A percentile compares a stretch with the other conserved stretches of the same genome.
phyloP scores from a whole-genome alignment of 1,140 invertebrate genomes.

The Drosophila yakuba region DNA sequence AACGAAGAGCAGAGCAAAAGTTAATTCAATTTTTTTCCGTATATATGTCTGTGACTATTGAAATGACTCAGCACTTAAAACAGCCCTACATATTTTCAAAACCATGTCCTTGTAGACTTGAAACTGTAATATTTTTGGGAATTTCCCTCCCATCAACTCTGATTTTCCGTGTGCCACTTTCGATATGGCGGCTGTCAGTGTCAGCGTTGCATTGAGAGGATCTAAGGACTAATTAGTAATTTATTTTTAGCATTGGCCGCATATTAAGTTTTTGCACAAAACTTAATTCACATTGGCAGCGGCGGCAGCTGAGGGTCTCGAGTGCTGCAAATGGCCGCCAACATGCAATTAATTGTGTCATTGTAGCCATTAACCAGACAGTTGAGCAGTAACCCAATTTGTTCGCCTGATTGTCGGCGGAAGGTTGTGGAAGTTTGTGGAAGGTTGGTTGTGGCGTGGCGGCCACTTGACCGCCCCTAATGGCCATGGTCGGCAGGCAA shows the following conservation, averaged over 20 bases:
- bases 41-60: too few species aligned
- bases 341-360: conserved; percentile 82
- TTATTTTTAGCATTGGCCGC: conserved; percentile 67
- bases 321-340: conserved; percentile 55
- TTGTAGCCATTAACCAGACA: conserved; percentile 82
- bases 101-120: not conserved
- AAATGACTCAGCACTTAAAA: too few species aligned
- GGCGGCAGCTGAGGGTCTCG: conserved; percentile 1
- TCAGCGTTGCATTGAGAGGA: not conserved
- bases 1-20: too few species aligned
- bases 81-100: not conserved
- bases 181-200: conserved; percentile 17
- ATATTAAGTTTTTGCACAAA: conserved; percentile 73
- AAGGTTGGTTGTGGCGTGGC: not conserved
- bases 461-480: conserved; percentile 64
- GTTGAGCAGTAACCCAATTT: conserved; percentile 82
- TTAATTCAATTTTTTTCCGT: too few species aligned
- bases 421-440: not conserved
- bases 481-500: conserved; percentile 42
- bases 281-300: conserved; percentile 68
- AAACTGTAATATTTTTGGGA: not conserved
- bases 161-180: conserved; percentile 1
- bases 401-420: conserved; percentile 70
- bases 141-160: not conserved
- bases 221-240: conserved; percentile 58